These are phyloP conservation scores for Micronycteris hirsuta DNA, from an alignment of 2,113 vertebrate species.

Conservation along the genomic window DNA sequence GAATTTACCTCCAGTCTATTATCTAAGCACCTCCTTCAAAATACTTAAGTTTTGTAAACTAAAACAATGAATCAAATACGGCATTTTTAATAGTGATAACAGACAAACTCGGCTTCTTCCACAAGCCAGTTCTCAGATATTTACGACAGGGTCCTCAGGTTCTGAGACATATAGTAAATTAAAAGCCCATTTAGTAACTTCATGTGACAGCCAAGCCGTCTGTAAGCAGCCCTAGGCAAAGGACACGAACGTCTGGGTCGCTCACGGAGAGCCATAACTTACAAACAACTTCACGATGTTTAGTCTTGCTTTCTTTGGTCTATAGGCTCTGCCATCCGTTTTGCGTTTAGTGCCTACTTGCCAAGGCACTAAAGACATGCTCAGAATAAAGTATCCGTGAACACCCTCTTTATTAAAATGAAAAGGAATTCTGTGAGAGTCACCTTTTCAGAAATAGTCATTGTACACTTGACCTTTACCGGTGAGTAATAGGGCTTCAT, in stretches of 20 bases:
- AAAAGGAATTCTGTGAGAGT: neutral
- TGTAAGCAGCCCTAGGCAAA: slow-evolving; percentile 44
- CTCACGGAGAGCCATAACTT: neutral
- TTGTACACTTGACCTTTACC: slow-evolving; percentile 40
- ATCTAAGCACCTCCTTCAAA: neutral
- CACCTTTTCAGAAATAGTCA: neutral
- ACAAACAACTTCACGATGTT: slow-evolving; percentile 44
- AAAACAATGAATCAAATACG: neutral
- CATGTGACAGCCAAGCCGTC: slow-evolving; percentile 64
- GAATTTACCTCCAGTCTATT: slow-evolving; percentile 14
- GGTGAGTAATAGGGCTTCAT: neutral
- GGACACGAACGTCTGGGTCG: slow-evolving; percentile 15
- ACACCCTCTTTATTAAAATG: neutral
- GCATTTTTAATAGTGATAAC: neutral
- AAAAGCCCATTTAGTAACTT: slow-evolving; percentile 71
- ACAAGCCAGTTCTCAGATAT: slow-evolving; percentile 6
- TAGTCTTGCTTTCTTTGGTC: slow-evolving; percentile 9
- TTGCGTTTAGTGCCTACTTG: neutral
- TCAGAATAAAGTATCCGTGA: neutral
- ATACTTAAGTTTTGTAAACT: slow-evolving; percentile 34
- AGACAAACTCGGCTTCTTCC: slow-evolving; percentile 46
- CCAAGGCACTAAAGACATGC: neutral
- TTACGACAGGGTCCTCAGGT: slow-evolving; percentile 27
- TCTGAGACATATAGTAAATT: slow-evolving; percentile 73
- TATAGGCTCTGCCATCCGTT: neutral